Percentiles rank a stretch among this genome's conserved stretches.
Evolutionary conservation across 2,113 vertebrate species (phyloP).

Genomic region (Carassius gibelio): DNA sequence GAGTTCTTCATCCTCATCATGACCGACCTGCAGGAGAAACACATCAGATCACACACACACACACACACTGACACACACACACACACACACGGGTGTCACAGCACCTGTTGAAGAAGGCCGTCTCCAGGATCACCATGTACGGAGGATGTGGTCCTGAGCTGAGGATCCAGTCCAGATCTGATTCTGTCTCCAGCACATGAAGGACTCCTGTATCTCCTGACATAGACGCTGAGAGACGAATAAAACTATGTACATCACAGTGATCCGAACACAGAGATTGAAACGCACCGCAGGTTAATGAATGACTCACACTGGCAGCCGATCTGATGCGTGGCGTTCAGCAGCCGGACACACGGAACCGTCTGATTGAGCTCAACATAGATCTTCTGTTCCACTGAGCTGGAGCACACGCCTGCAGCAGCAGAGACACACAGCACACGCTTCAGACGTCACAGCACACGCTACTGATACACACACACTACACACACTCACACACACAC

Average conservation of each 20-base stretch:
- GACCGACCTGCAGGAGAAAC: conserved; percentile 67
- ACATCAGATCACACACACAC: not conserved
- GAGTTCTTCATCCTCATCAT: conserved; percentile 85
- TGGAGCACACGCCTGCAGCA: conserved; percentile 69
- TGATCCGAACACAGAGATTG: no score
- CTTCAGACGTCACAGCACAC: not conserved
- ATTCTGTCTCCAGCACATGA: conserved; percentile 84
- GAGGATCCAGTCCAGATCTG: conserved; percentile 86
- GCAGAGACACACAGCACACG: not conserved
- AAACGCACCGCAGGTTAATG: no score
- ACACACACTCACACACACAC: no score
- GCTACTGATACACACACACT: no score
- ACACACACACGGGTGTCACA: no score
- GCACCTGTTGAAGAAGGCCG: conserved; percentile 86
- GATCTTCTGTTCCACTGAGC: conserved; percentile 91
- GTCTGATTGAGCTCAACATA: conserved; percentile 88
- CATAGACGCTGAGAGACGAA: conserved; percentile 67
- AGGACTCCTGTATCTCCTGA: conserved; percentile 90
- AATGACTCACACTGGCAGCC: conserved; percentile 92
- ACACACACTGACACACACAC: not conserved
- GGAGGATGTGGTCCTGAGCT: conserved; percentile 81
- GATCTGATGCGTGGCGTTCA: conserved; percentile 95
- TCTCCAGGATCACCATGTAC: conserved; percentile 87
- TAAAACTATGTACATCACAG: not conserved
- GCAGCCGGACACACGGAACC: conserved; percentile 87